A percentile compares a stretch with the other conserved stretches of the same genome.
phyloP scores from a whole-genome alignment of 2,113 vertebrate species.

The Suricata suricatta region DNA sequence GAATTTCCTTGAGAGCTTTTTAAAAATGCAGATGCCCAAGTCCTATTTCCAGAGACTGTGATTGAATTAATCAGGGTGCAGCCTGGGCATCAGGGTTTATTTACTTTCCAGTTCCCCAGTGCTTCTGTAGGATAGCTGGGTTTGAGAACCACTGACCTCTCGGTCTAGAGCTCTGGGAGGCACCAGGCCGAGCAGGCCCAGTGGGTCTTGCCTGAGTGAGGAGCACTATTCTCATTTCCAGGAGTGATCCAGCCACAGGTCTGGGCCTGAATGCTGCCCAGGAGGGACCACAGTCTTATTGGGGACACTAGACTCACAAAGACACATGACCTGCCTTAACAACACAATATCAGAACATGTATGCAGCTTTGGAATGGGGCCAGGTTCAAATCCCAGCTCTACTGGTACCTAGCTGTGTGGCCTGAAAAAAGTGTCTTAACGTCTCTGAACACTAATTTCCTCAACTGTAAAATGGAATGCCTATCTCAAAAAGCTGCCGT shows the following conservation, averaged over 20 bases:
- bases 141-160: constrained; percentile 11
- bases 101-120: constrained; percentile 37
- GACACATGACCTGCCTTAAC: not conserved
- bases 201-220: not conserved
- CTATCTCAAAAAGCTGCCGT: not conserved
- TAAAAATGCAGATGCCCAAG: constrained; percentile 7
- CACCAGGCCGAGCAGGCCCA: not conserved
- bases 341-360: not conserved
- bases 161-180: not conserved
- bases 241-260: not conserved
- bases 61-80: not conserved
- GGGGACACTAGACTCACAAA: constrained; percentile 6
- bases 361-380: constrained; percentile 38
- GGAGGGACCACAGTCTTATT: not conserved
- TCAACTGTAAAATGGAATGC: constrained; percentile 1
- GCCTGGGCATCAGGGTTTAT: not conserved
- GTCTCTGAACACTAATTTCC: not conserved
- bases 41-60: not conserved
- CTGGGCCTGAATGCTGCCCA: not conserved
- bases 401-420: not conserved
- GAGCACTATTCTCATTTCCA: not conserved
- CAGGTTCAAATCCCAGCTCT: constrained; percentile 16
- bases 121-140: not conserved
- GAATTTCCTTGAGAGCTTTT: constrained; percentile 54
- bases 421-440: constrained; percentile 6